A percentile compares a stretch with the other conserved stretches of the same genome.
These are phyloP conservation scores for Drosophila mayri DNA, from an alignment of 1,140 invertebrate species.

Conservation along the genomic window DNA sequence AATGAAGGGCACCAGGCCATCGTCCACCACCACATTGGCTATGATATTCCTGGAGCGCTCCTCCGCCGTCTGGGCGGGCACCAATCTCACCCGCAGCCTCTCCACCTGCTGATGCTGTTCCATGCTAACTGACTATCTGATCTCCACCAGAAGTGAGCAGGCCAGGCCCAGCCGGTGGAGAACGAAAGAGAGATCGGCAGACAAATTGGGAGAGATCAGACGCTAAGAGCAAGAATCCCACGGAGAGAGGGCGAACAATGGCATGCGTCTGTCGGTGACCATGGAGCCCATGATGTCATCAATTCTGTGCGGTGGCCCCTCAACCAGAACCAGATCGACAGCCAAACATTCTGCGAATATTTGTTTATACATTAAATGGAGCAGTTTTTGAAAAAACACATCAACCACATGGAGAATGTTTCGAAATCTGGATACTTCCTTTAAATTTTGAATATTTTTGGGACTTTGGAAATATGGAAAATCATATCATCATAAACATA, in stretches of 20 bases:
- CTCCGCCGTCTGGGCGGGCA: conserved; percentile 71
- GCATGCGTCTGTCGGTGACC: conserved; percentile 10
- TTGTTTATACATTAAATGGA: conserved; percentile 52
- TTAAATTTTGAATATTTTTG: not conserved
- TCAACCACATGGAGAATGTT: conserved; percentile 25
- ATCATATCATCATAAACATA: not conserved
- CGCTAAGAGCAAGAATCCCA: conserved; percentile 4
- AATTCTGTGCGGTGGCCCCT: conserved; percentile 18
- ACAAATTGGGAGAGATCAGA: not conserved
- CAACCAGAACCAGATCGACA: conserved; percentile 49
- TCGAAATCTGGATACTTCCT: conserved; percentile 12
- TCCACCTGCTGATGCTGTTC: conserved; percentile 62
- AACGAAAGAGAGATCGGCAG: not conserved
- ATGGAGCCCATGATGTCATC: conserved; percentile 53
- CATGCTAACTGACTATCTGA: conserved; percentile 64
- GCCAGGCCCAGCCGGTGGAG: no score
- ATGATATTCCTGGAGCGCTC: conserved; percentile 75
- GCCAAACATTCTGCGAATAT: conserved; percentile 36
- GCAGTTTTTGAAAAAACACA: conserved; percentile 16
- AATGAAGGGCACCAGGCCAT: conserved; percentile 70
- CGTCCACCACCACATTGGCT: conserved; percentile 76
- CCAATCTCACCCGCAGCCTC: conserved; percentile 69
- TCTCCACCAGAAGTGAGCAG: conserved; percentile 24
- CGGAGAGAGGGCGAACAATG: conserved; percentile 20
- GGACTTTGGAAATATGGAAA: not conserved